These are phyloP conservation scores for Callyntrura sp. DNA, from an alignment of 2,888 invertebrate genomes.

Conservation along the genomic window DNA sequence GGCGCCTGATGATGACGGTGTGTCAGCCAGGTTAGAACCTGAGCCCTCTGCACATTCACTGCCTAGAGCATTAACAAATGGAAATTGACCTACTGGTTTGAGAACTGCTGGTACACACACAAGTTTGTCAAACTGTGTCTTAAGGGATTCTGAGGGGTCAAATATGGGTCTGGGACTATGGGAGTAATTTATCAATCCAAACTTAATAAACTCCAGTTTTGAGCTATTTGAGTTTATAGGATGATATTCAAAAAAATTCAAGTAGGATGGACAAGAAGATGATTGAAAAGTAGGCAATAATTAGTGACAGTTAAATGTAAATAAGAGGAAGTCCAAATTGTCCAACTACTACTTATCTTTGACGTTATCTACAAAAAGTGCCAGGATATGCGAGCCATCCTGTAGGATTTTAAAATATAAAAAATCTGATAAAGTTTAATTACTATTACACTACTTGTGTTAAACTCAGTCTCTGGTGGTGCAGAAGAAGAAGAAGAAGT, in stretches of 20 bases:
- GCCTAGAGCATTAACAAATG: slow-evolving; percentile 52
- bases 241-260: neutral
- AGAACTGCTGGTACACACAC: slow-evolving; percentile 51
- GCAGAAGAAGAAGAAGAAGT: slow-evolving; percentile 28
- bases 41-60: slow-evolving; percentile 42
- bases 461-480: slow-evolving; percentile 57
- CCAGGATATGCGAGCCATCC: too few species aligned
- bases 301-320: neutral
- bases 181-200: slow-evolving; percentile 83
- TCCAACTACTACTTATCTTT: neutral
- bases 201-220: slow-evolving; percentile 84
- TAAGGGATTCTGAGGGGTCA: slow-evolving; percentile 77
- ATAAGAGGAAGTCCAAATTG: too few species aligned
- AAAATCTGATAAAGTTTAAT: slow-evolving; percentile 27
- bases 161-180: slow-evolving; percentile 82
- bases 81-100: slow-evolving; percentile 26
- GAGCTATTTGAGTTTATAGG: slow-evolving; percentile 10
- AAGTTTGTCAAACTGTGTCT: slow-evolving; percentile 71
- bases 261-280: neutral
- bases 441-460: slow-evolving; percentile 53
- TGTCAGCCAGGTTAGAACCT: slow-evolving; percentile 2
- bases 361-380: too few species aligned
- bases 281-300: neutral
- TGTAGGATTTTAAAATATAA: slow-evolving; percentile 15
- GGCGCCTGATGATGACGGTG: slow-evolving; percentile 8